phyloP scores from a whole-genome alignment of 2,888 invertebrate species.

The Parascotia fuliginaria region DNA sequence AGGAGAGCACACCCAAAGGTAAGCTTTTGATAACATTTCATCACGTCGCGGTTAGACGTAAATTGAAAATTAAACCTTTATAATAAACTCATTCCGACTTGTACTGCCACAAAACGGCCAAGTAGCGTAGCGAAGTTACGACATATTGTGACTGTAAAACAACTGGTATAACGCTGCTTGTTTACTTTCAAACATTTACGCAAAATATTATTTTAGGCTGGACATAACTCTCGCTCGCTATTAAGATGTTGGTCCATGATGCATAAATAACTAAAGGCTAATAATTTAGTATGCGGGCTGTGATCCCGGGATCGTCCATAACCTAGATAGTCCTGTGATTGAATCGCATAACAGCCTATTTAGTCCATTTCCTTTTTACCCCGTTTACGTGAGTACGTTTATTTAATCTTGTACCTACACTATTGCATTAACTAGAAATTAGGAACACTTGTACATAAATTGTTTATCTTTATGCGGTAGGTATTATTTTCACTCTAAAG shows the following conservation, averaged over 20 bases:
- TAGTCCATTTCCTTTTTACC: slow-evolving; percentile 62
- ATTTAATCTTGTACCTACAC: slow-evolving; percentile 36
- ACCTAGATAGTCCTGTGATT: slow-evolving; percentile 72
- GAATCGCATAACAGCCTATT: slow-evolving; percentile 74
- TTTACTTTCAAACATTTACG: slow-evolving; percentile 83
- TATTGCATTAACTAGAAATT: slow-evolving; percentile 1
- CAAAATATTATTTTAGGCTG: slow-evolving; percentile 85
- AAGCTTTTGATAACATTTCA: slow-evolving; percentile 77
- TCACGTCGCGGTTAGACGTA: slow-evolving; percentile 54
- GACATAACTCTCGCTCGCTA: slow-evolving; percentile 78
- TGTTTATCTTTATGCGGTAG: too few relatives aligned
- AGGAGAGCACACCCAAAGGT: slow-evolving; percentile 99
- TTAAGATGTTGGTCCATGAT: slow-evolving; percentile 83
- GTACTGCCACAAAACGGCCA: slow-evolving; percentile 62
- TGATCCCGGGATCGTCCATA: slow-evolving; percentile 69
- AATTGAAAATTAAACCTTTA: slow-evolving; percentile 70
- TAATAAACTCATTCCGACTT: slow-evolving; percentile 70
- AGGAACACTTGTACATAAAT: too few relatives aligned
- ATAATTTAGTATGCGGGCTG: slow-evolving; percentile 82
- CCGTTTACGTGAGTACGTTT: slow-evolving; percentile 35
- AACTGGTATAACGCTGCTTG: slow-evolving; percentile 64
- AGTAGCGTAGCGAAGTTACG: slow-evolving; percentile 63
- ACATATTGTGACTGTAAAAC: slow-evolving; percentile 69
- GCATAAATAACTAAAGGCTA: slow-evolving; percentile 83
- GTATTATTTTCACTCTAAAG: too few relatives aligned